Evolutionary conservation across 2,113 vertebrate genomes (phyloP).

Genomic region (Callaeas wilsoni): DNA sequence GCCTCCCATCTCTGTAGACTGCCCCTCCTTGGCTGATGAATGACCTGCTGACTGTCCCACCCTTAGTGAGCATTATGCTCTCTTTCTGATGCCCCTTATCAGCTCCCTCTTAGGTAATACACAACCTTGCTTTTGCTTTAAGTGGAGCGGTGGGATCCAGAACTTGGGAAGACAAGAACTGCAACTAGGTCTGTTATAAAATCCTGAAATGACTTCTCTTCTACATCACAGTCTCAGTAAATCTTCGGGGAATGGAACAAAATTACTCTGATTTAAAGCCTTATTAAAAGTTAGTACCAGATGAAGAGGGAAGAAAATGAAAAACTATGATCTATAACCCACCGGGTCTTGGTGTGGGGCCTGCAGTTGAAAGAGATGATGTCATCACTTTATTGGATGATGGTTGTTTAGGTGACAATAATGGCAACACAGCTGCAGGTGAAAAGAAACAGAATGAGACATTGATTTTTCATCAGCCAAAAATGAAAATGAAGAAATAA

Average conservation of each 20-base stretch:
- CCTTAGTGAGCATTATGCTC: background rate
- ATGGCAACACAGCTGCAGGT: background rate
- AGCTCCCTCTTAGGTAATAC: background rate
- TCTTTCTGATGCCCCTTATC: background rate
- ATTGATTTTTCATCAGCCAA: background rate
- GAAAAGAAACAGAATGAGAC: background rate
- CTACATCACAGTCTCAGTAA: background rate
- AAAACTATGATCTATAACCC: background rate
- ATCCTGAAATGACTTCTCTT: background rate
- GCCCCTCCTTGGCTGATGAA: background rate
- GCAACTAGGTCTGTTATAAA: background rate
- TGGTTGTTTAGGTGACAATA: conserved; percentile 32
- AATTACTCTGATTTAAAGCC: background rate
- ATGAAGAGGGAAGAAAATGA: background rate
- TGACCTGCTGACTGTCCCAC: background rate
- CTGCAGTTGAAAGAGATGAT: conserved; percentile 19
- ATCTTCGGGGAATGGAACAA: background rate
- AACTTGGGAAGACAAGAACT: background rate
- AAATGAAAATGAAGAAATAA: background rate
- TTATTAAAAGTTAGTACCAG: background rate
- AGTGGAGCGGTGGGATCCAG: background rate
- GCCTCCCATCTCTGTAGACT: background rate
- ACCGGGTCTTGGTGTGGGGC: background rate
- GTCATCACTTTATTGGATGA: conserved; percentile 19
- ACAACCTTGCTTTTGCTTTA: background rate